Conservation (phyloP, 2,113 vertebrate species). For the Cyanistes caeruleus region DNA sequence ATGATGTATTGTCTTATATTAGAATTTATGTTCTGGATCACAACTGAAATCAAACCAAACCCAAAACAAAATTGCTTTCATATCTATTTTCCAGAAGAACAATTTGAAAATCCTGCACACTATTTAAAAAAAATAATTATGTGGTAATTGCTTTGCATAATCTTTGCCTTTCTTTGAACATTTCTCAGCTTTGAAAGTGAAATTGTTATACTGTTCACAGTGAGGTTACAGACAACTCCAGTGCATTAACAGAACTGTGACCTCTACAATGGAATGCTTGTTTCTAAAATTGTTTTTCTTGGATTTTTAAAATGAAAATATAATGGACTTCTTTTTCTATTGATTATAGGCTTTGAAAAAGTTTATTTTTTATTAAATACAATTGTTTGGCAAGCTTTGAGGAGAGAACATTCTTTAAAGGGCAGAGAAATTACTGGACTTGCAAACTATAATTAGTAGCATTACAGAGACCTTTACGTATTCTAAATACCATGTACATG, state of each 20-base stretch:
- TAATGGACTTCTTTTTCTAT: conserved; percentile 5
- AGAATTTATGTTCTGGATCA: neutral
- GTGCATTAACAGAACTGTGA: conserved; percentile 11
- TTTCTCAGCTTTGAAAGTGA: conserved; percentile 11
- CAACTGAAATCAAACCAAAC: neutral
- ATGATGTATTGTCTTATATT: neutral
- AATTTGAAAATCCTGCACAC: neutral
- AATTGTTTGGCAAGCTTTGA: conserved; percentile 30
- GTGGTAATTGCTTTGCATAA: neutral
- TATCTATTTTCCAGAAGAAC: neutral
- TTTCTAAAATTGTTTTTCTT: conserved; percentile 55
- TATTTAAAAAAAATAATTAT: neutral
- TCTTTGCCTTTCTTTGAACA: neutral
- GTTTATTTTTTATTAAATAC: conserved; percentile 45
- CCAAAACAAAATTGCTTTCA: neutral
- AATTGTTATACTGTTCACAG: neutral
- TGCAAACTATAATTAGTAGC: neutral
- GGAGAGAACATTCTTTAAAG: conserved; percentile 38
- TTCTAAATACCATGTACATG: neutral
- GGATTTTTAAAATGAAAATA: conserved; percentile 43
- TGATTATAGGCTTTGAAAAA: conserved; percentile 47
- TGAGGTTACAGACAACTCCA: neutral
- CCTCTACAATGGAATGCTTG: conserved; percentile 18
- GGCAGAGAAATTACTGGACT: neutral
- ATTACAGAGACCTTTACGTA: neutral